Percentiles rank a stretch among this genome's conserved stretches.
Evolutionary conservation across 2,113 vertebrate species (phyloP).

Genomic region (Rhabdornis inornatus): DNA sequence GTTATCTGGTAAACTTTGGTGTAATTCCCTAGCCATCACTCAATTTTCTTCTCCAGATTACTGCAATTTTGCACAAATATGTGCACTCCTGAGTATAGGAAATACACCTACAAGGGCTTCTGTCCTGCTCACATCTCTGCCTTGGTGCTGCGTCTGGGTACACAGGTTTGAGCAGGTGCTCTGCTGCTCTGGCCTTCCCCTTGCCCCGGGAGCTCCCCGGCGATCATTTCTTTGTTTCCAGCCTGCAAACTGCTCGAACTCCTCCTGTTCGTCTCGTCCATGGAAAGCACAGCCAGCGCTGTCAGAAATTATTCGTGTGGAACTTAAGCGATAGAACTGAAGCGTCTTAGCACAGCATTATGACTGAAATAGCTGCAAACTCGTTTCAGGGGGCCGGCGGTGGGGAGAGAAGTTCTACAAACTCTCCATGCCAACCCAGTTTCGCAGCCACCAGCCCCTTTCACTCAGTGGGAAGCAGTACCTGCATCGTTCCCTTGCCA

Average conservation of each 20-base stretch:
- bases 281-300: accelerated
- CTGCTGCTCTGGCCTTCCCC: not conserved
- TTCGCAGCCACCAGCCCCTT: not conserved
- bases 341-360: not conserved
- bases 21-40: not conserved
- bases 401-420: accelerated
- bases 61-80: not conserved
- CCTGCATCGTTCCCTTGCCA: not conserved
- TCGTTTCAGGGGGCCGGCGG: not conserved
- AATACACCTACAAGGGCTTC: too few species aligned
- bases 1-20: not conserved
- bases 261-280: not conserved
- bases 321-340: not conserved
- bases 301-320: not conserved
- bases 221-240: not conserved
- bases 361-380: not conserved
- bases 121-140: not conserved
- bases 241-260: accelerated
- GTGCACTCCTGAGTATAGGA: not conserved
- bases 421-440: accelerated
- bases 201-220: accelerated
- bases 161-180: not conserved
- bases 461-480: not conserved
- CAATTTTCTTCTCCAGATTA: not conserved
- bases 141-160: not conserved